Percentiles rank a stretch among this genome's conserved stretches.
These are phyloP conservation scores for Xylocopa sonorina DNA, from an alignment of 1,140 invertebrate genomes.

Conservation along the genomic window DNA sequence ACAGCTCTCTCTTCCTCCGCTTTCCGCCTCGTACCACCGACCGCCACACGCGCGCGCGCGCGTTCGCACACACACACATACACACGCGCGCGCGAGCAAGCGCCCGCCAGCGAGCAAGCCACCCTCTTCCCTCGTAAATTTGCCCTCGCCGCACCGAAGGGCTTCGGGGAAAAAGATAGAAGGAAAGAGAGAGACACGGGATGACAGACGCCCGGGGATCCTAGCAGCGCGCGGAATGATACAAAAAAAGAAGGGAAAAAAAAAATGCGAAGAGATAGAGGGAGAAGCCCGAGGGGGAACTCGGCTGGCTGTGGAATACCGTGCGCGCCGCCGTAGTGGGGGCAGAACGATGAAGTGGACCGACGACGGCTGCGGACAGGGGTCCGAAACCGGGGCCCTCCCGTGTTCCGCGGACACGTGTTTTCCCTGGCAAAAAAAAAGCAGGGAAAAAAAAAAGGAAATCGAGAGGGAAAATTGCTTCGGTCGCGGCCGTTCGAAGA, in stretches of 20 bases:
- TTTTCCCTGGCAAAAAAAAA: not conserved
- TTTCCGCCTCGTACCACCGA: constrained; percentile 13
- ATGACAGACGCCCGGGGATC: constrained; percentile 43
- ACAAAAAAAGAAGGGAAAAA: constrained; percentile 28
- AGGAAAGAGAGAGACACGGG: constrained; percentile 22
- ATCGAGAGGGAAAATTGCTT: not conserved
- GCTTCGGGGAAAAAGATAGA: constrained; percentile 54
- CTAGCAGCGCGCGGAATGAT: constrained; percentile 42
- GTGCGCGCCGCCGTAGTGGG: not conserved
- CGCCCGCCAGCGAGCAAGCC: constrained; percentile 33
- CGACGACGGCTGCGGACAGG: not conserved
- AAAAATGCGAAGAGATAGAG: constrained; percentile 40
- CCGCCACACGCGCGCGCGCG: constrained; percentile 16
- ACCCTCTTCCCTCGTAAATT: constrained; percentile 64
- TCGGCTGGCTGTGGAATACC: constrained; percentile 20
- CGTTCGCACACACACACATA: too few species aligned
- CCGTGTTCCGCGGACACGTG: constrained; percentile 26
- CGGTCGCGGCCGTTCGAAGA: constrained; percentile 6
- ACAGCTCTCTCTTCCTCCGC: constrained; percentile 54
- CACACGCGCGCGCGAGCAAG: constrained; percentile 17
- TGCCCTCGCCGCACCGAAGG: constrained; percentile 61
- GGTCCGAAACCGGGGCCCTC: not conserved
- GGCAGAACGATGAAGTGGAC: constrained; percentile 17
- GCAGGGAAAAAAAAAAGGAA: not conserved
- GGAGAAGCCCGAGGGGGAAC: constrained; percentile 15